Conservation (phyloP, 2,888 invertebrate species). For the Caprella mutica region DNA sequence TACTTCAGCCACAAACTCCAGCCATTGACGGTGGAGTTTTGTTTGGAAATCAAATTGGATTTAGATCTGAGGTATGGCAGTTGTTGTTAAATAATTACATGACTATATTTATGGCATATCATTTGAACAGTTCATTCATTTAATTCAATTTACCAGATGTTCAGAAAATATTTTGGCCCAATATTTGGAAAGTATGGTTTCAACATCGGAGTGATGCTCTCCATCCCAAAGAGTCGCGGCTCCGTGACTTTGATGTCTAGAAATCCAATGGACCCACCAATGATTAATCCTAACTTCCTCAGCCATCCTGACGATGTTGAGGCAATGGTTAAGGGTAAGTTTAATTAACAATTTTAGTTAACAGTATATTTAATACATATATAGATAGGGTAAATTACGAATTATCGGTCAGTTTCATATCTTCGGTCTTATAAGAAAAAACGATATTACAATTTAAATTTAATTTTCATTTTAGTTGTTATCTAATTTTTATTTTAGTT, state of each 20-base stretch:
- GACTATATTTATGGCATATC: too few species aligned
- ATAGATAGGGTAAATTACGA: too few species aligned
- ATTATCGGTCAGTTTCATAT: too few species aligned
- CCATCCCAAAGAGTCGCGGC: conserved; percentile 9
- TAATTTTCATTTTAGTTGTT: too few species aligned
- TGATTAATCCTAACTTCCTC: conserved; percentile 78
- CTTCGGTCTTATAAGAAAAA: too few species aligned
- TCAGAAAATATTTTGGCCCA: conserved; percentile 49
- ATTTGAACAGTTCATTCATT: too few species aligned
- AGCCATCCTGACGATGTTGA: conserved; percentile 72
- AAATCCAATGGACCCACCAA: conserved; percentile 2
- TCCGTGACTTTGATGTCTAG: conserved; percentile 1
- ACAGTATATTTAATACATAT: too few species aligned
- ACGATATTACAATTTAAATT: too few species aligned
- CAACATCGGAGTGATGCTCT: conserved; percentile 67
- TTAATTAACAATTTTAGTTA: too few species aligned
- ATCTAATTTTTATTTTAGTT: too few species aligned
- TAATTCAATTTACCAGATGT: conserved; percentile 13
- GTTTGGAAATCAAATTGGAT: conserved; percentile 19
- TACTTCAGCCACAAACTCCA: conserved; percentile 70
- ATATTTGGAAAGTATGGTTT: conserved; percentile 64
- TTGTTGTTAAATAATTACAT: too few species aligned
- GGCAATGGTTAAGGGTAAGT: conserved; percentile 63
- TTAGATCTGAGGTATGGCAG: conserved; percentile 18
- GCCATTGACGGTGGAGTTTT: conserved; percentile 67